phyloP scores from a whole-genome alignment of 2,797 vertebrate species.

The Typhlichthys subterraneus region DNA sequence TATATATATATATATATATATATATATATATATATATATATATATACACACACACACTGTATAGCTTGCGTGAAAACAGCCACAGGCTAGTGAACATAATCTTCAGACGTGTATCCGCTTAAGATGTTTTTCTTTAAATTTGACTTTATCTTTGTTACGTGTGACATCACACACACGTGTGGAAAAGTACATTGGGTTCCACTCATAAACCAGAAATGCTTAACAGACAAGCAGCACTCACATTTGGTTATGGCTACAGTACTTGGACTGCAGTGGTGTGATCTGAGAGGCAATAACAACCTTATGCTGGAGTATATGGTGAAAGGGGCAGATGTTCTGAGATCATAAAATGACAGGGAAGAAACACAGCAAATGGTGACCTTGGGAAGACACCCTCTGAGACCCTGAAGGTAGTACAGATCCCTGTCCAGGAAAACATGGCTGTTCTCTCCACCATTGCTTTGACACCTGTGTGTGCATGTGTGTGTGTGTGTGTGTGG shows the following conservation, averaged over 20 bases:
- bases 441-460: too few relatives aligned
- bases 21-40: too few relatives aligned
- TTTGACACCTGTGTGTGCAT: neutral
- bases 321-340: conserved; percentile 2
- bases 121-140: neutral
- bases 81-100: conserved; percentile 7
- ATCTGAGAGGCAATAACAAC: conserved; percentile 1
- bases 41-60: conserved; percentile 3
- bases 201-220: conserved; percentile 2
- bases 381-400: too few relatives aligned
- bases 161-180: conserved; percentile 9
- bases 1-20: too few relatives aligned
- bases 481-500: neutral
- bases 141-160: conserved; percentile 3
- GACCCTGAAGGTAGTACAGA: too few relatives aligned
- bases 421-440: too few relatives aligned
- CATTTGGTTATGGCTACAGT: conserved; percentile 8
- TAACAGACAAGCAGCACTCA: conserved; percentile 12
- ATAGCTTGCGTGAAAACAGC: neutral
- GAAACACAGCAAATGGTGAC: too few relatives aligned
- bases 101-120: conserved; percentile 5
- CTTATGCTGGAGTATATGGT: conserved; percentile 15
- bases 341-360: neutral
- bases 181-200: conserved; percentile 20
- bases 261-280: conserved; percentile 22